Conservation (phyloP, 2,888 invertebrate species). For the Diloba caeruleocephala region DNA sequence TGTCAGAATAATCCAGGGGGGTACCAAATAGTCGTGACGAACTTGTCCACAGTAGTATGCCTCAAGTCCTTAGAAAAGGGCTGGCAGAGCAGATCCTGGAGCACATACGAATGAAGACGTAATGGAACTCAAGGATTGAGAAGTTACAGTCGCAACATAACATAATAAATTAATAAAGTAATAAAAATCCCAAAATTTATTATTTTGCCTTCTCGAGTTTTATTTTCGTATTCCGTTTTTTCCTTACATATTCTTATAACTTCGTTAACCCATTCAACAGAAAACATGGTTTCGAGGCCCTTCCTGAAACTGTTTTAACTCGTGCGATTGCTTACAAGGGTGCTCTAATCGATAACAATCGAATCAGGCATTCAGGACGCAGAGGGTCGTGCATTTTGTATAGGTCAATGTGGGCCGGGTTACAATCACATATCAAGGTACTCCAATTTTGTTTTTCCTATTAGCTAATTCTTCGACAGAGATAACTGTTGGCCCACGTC, state of each 20-base stretch:
- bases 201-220: no score
- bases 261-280: slow-evolving; percentile 26
- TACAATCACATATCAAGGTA: slow-evolving; percentile 5
- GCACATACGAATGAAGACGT: no score
- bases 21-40: no score
- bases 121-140: no score
- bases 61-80: no score
- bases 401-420: slow-evolving; percentile 21
- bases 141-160: no score
- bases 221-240: neutral
- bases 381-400: slow-evolving; percentile 64
- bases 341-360: slow-evolving; percentile 56
- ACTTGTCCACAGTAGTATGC: no score
- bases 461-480: slow-evolving; percentile 12
- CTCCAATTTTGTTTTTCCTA: slow-evolving; percentile 1
- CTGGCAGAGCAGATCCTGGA: no score
- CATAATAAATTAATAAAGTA: no score
- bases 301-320: slow-evolving; percentile 20
- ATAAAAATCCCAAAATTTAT: no score
- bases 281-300: slow-evolving; percentile 18
- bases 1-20: no score
- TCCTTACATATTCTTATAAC: slow-evolving; percentile 1
- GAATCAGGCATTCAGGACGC: slow-evolving; percentile 56
- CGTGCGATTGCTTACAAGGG: slow-evolving; percentile 18
- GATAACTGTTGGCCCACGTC: no score